A percentile compares a stretch with the other conserved stretches of the same genome.
phyloP scores from a whole-genome alignment of 2,113 vertebrate species.

The Otocyon megalotis region DNA sequence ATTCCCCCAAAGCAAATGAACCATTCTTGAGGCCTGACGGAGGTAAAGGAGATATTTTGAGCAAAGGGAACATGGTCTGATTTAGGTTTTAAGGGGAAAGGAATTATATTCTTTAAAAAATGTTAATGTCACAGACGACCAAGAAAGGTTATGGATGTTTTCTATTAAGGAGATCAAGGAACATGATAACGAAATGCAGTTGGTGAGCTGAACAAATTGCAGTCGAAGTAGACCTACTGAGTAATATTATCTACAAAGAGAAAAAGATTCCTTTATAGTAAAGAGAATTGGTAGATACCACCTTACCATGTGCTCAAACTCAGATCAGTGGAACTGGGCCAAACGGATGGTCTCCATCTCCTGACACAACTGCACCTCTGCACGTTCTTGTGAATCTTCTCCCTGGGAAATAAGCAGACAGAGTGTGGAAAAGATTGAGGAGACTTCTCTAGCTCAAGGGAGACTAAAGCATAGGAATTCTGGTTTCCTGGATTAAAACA shows the following conservation, averaged over 20 bases:
- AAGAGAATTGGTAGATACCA: neutral
- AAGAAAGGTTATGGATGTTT: neutral
- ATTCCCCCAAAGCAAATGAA: neutral
- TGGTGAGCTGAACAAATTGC: neutral
- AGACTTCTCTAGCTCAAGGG: neutral
- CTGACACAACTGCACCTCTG: fast-evolving
- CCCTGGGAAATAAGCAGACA: neutral
- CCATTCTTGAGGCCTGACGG: neutral
- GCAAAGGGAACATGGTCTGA: neutral
- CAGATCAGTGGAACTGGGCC: neutral
- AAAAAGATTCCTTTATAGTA: no score
- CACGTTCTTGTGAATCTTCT: neutral
- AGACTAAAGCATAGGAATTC: neutral
- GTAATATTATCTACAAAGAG: neutral
- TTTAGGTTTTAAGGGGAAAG: neutral
- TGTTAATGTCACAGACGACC: neutral
- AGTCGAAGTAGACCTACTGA: neutral
- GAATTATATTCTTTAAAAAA: neutral
- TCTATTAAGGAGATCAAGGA: neutral
- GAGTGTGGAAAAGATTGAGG: neutral
- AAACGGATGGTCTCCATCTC: neutral
- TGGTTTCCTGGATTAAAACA: neutral
- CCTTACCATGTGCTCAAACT: neutral
- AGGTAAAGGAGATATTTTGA: neutral
- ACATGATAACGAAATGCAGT: neutral